phyloP scores from a whole-genome alignment of 2,888 invertebrate species.

The Amiota communis region DNA sequence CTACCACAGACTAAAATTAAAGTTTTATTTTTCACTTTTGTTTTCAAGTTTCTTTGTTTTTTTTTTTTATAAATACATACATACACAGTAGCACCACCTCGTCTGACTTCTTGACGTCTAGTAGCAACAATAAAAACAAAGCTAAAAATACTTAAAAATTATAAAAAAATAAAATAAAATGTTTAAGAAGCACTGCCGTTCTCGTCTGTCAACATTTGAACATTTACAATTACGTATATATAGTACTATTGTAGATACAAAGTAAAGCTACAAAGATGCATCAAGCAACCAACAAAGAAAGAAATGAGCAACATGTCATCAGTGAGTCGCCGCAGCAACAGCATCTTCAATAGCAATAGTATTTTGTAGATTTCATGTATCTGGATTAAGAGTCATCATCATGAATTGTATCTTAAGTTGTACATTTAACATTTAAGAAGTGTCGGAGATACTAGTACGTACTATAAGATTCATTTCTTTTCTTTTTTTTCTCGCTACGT shows the following conservation, averaged over 20 bases:
- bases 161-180: neutral
- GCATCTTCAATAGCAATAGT: neutral
- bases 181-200: neutral
- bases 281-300: no score
- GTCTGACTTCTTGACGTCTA: no score
- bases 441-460: neutral
- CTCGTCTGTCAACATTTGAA: constrained; percentile 22
- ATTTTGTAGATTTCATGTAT: neutral
- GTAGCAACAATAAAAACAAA: neutral
- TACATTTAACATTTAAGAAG: constrained; percentile 23
- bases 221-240: neutral
- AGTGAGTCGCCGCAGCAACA: neutral
- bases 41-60: neutral
- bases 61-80: no score
- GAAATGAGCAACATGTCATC: no score
- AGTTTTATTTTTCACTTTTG: constrained; percentile 13
- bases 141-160: constrained; percentile 13
- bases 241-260: constrained; percentile 10
- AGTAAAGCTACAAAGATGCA: constrained; percentile 2
- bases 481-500: neutral
- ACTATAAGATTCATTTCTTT: constrained; percentile 8
- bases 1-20: neutral
- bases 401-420: constrained; percentile 16
- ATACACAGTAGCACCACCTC: no score
- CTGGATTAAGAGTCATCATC: neutral